Conservation (phyloP, 2,113 vertebrate genomes). For the Neodontobutis hainanensis region DNA sequence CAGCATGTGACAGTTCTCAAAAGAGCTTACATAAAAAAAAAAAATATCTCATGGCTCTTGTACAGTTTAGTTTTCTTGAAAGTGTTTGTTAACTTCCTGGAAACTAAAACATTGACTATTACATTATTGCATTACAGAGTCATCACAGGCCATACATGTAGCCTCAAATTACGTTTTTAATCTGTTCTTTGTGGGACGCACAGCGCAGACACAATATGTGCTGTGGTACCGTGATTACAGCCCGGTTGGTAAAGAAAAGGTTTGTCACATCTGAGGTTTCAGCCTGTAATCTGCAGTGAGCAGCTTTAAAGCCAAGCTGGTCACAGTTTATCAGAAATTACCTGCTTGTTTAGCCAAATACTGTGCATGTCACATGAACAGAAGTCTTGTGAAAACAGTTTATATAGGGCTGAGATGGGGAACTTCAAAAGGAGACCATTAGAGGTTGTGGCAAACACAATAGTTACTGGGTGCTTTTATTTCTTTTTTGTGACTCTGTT, state of each 20-base stretch:
- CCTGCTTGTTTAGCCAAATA: constrained; percentile 57
- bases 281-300: constrained; percentile 48
- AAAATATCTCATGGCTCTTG: constrained; percentile 11
- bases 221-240: constrained; percentile 52
- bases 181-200: constrained; percentile 42
- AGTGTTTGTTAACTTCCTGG: not conserved
- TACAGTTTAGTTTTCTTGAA: constrained; percentile 9
- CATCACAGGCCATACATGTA: constrained; percentile 42
- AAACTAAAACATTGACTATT: constrained; percentile 15
- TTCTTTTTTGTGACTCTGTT: constrained; percentile 25
- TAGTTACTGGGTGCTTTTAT: constrained; percentile 35
- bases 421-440: constrained; percentile 59
- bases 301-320: constrained; percentile 28
- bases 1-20: not conserved
- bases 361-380: constrained; percentile 24
- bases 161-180: constrained; percentile 58
- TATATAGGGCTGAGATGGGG: constrained; percentile 23
- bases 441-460: constrained; percentile 45
- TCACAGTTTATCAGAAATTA: constrained; percentile 58
- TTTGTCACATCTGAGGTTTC: constrained; percentile 53
- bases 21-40: constrained; percentile 1
- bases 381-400: constrained; percentile 40
- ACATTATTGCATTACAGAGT: constrained; percentile 45
- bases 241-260: constrained; percentile 33
- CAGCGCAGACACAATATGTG: constrained; percentile 36